These are phyloP conservation scores for Mastigias papua DNA, from an alignment of 30 jellyfish, hydroid and myxozoan species.

Conservation along the genomic window DNA sequence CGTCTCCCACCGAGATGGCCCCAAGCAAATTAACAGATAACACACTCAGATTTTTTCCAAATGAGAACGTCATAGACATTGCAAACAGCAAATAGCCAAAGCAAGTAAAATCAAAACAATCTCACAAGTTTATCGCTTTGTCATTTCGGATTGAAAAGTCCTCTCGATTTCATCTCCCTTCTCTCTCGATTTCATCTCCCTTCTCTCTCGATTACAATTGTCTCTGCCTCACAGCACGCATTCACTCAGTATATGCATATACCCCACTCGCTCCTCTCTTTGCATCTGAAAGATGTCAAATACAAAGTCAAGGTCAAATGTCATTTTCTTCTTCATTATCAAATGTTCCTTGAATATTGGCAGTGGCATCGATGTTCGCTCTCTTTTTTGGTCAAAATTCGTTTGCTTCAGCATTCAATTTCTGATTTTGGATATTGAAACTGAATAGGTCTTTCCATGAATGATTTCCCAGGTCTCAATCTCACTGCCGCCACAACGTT, in stretches of 20 bases:
- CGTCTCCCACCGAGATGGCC: not conserved
- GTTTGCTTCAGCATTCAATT: slow-evolving; percentile 13
- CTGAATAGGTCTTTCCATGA: slow-evolving; percentile 40
- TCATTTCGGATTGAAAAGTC: no score
- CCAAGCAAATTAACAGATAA: not conserved
- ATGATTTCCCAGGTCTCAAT: not conserved
- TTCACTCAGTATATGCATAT: not conserved
- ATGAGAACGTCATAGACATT: not conserved
- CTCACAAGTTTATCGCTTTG: not conserved
- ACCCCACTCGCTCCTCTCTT: slow-evolving; percentile 47
- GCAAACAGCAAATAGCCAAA: not conserved
- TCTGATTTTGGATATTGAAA: slow-evolving; percentile 18
- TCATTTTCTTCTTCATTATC: slow-evolving; percentile 40
- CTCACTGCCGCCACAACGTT: not conserved
- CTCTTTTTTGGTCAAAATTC: slow-evolving; percentile 66
- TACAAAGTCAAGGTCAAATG: not conserved
- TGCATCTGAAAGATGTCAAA: not conserved
- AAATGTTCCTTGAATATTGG: slow-evolving; percentile 28
- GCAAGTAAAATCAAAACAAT: not conserved
- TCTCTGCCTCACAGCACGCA: not conserved
- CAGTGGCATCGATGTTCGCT: slow-evolving; percentile 44
- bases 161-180: not conserved
- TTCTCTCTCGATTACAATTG: not conserved
- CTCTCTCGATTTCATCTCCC: not conserved
- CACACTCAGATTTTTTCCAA: not conserved